phyloP scores from a whole-genome alignment of 2,113 vertebrate genomes.

The Mormoops blainvillei region DNA sequence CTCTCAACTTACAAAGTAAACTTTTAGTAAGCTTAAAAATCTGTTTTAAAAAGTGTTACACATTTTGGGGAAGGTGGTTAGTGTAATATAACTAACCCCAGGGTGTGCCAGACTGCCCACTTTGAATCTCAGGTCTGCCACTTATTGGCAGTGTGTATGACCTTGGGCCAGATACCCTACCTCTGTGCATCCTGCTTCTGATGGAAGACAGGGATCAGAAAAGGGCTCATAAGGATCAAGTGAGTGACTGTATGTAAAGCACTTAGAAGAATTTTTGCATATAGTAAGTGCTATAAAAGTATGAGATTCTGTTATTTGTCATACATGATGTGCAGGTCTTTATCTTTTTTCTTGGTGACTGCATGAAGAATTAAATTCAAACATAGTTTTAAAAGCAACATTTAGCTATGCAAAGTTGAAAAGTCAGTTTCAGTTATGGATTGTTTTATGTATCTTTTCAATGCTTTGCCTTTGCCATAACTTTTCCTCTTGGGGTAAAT shows the following conservation, averaged over 20 bases:
- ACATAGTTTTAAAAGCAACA: constrained; percentile 1
- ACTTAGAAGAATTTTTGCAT: neutral
- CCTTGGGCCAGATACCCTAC: neutral
- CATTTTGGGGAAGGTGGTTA: neutral
- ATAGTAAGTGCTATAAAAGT: neutral
- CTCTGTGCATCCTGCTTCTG: neutral
- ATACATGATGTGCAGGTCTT: neutral
- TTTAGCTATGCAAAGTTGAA: neutral
- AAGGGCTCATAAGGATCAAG: neutral
- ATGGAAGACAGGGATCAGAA: neutral
- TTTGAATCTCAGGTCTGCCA: neutral
- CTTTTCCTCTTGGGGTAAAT: neutral
- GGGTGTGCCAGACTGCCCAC: too few relatives aligned
- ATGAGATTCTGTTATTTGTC: neutral
- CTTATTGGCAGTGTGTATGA: neutral
- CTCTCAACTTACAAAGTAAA: neutral
- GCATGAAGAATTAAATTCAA: neutral
- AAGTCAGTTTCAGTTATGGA: neutral
- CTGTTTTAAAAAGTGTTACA: neutral
- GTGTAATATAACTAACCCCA: neutral
- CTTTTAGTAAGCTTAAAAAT: neutral
- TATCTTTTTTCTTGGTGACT: neutral
- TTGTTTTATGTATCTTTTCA: neutral
- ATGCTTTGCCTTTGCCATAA: neutral
- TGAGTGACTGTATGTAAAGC: neutral